A percentile compares a stretch with the other conserved stretches of the same genome.
phyloP scores from a whole-genome alignment of 2,797 vertebrate species.

The Neomorphus geoffroyi region DNA sequence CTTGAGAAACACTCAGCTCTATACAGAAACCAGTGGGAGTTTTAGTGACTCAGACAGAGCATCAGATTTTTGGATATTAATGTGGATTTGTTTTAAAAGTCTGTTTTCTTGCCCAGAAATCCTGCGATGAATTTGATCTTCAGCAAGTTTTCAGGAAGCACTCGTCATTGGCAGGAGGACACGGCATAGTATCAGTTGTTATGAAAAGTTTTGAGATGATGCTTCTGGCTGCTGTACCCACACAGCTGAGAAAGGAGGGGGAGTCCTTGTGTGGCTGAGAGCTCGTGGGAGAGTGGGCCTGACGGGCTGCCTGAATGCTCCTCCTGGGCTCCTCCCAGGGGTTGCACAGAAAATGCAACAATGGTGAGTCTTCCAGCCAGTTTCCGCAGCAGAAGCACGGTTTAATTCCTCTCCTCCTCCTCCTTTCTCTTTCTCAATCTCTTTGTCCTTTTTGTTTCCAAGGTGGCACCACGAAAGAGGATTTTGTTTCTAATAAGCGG shows the following conservation, averaged over 20 bases:
- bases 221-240: not conserved
- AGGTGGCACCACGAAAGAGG: not conserved
- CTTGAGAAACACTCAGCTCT: conserved; percentile 4
- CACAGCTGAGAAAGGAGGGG: not conserved
- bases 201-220: not conserved
- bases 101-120: conserved; percentile 17
- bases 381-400: not conserved
- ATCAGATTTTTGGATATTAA: conserved; percentile 22
- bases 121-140: conserved; percentile 12
- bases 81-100: conserved; percentile 7
- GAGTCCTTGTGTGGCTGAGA: not conserved
- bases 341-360: not conserved
- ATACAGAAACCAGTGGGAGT: conserved; percentile 9
- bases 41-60: conserved; percentile 17
- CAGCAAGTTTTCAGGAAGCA: conserved; percentile 10
- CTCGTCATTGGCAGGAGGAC: not conserved
- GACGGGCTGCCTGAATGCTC: not conserved
- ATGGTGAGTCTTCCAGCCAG: not conserved
- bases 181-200: not conserved
- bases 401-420: not conserved
- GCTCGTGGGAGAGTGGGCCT: not conserved
- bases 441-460: not conserved
- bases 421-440: not conserved
- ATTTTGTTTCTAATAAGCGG: not conserved
- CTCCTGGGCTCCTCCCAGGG: not conserved